These are phyloP conservation scores for Eurystomus glaucurus DNA, from an alignment of 2,797 vertebrate species.

Conservation along the genomic window DNA sequence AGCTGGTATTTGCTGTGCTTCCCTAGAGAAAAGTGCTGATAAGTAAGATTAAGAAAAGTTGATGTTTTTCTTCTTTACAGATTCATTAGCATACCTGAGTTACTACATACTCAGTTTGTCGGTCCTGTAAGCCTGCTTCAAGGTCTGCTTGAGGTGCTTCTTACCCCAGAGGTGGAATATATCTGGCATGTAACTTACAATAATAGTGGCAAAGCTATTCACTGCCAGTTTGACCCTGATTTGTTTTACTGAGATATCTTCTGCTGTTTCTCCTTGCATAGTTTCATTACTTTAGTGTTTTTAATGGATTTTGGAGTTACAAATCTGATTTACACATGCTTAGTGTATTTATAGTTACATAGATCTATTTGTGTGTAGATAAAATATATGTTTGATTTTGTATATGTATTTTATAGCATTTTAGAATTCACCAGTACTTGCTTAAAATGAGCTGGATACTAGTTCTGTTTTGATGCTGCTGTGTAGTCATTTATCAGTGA, in stretches of 20 bases:
- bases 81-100: not conserved
- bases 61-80: not conserved
- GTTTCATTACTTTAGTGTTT: not conserved
- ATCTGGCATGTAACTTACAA: not conserved
- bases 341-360: not conserved
- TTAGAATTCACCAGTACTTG: not conserved
- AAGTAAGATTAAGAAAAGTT: not conserved
- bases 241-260: not conserved
- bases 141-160: not conserved
- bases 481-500: not conserved
- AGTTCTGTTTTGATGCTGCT: not conserved
- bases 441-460: not conserved
- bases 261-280: not conserved
- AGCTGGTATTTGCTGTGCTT: not conserved
- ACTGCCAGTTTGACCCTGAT: not conserved
- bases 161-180: not conserved
- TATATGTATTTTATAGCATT: not conserved
- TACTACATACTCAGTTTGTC: not conserved
- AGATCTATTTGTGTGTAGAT: not conserved
- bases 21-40: not conserved
- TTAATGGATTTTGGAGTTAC: not conserved
- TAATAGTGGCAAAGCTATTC: not conserved
- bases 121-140: not conserved
- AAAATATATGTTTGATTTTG: not conserved
- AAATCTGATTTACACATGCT: not conserved